These are phyloP conservation scores for Pollenia angustigena DNA, from an alignment of 2,888 invertebrate genomes.

Conservation along the genomic window DNA sequence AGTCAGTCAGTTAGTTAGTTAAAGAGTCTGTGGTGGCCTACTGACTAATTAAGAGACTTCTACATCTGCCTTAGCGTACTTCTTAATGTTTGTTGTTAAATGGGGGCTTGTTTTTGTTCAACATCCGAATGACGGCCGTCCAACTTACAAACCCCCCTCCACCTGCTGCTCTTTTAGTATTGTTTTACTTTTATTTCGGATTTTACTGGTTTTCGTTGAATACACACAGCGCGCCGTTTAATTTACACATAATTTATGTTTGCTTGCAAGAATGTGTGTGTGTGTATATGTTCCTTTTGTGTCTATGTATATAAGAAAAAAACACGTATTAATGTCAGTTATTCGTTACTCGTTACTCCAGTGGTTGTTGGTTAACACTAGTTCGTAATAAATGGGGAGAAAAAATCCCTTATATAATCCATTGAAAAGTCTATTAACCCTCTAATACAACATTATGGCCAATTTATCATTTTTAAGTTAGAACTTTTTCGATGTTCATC, in stretches of 20 bases:
- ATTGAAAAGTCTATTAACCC: slow-evolving; percentile 17
- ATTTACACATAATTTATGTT: slow-evolving; percentile 51
- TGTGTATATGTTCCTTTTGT: slow-evolving; percentile 47
- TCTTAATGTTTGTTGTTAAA: not conserved
- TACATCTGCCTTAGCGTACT: slow-evolving; percentile 30
- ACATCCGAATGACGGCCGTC: not conserved
- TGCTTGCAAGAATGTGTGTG: slow-evolving; percentile 34
- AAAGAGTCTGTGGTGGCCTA: slow-evolving; percentile 62
- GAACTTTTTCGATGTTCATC: no score
- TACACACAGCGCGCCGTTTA: slow-evolving; percentile 70
- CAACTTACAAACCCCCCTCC: slow-evolving; percentile 27
- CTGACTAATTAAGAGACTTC: slow-evolving; percentile 48
- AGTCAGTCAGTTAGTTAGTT: slow-evolving; percentile 1
- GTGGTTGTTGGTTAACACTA: slow-evolving; percentile 23
- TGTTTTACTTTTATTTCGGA: slow-evolving; percentile 17
- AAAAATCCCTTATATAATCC: slow-evolving; percentile 1
- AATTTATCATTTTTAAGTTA: no score
- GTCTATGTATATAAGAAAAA: slow-evolving; percentile 33
- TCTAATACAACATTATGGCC: not conserved
- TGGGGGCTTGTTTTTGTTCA: slow-evolving; percentile 15
- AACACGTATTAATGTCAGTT: slow-evolving; percentile 48
- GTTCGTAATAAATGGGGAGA: not conserved
- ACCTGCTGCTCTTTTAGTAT: slow-evolving; percentile 56
- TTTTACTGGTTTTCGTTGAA: slow-evolving; percentile 69
- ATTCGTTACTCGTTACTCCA: slow-evolving; percentile 57